Conservation (phyloP, 2,113 vertebrate species). For the Labrus mixtus region DNA sequence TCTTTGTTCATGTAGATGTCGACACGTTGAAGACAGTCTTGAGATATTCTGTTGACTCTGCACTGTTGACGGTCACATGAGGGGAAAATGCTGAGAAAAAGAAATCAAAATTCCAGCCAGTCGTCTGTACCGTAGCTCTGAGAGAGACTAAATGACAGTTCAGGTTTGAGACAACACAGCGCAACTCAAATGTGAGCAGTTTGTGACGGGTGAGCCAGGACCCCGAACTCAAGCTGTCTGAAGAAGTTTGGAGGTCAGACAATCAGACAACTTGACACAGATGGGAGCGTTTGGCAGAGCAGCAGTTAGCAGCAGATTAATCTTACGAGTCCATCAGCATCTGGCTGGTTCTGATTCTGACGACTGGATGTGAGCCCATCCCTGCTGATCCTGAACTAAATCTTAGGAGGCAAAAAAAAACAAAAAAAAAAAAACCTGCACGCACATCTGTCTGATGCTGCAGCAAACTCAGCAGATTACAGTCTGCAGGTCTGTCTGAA, state of each 20-base stretch:
- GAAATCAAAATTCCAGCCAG: too few relatives aligned
- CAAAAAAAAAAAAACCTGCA: conserved; percentile 13
- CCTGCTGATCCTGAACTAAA: conserved; percentile 49
- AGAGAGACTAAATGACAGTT: too few relatives aligned
- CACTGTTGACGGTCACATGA: too few relatives aligned
- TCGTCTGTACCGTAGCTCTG: too few relatives aligned
- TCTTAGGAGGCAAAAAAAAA: conserved; percentile 21
- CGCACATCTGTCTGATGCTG: conserved; percentile 26
- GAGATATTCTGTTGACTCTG: too few relatives aligned
- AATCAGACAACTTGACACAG: conserved; percentile 5
- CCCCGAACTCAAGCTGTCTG: neutral
- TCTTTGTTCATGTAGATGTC: too few relatives aligned
- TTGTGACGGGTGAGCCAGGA: neutral
- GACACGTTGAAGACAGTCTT: too few relatives aligned
- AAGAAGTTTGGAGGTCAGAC: conserved; percentile 13
- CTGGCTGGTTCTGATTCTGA: conserved; percentile 53
- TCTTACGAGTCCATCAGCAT: conserved; percentile 38
- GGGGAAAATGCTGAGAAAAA: too few relatives aligned
- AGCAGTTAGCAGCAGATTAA: conserved; percentile 8
- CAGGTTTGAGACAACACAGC: neutral
- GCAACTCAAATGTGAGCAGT: too few relatives aligned
- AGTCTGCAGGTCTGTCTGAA: conserved; percentile 20
- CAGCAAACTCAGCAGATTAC: conserved; percentile 12
- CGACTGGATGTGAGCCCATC: conserved; percentile 18
- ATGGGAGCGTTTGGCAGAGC: neutral